Base-by-base conservation (phyloP, 2,797 vertebrate genomes). In the Xenentodon cancila region DNA sequence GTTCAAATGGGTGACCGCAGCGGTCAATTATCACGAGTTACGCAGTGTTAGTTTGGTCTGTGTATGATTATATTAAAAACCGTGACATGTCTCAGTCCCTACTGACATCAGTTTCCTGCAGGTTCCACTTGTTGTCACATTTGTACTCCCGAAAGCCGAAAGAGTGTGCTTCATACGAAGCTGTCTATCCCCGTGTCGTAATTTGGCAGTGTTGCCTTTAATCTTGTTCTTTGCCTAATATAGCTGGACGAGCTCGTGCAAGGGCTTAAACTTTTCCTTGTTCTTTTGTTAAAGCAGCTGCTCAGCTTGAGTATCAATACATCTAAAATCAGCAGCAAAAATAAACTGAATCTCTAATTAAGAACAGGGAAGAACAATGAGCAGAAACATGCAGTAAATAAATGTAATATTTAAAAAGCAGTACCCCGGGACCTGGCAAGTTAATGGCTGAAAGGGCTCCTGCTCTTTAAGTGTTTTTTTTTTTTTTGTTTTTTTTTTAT, bases 401-500 rank as follows among this genome's bases (percentile, higher is more conserved):
- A 79, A 73, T 73, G 72, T 79, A 82, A 77, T 85, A 86, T 88
- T 91, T 91, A 86, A 91, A 92, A 91, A 88, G 85, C 79, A 71
- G 79, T 88, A 48, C 88, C 82, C 77, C 88, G 82, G 92, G 88
- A 91, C 88, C 71, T 77, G 89, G 85, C 80, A 85, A 92, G 91
- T 92, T 91, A 93, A 92, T 90, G 86, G 85, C 69, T 86, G 80
- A 88, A 91, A 84, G 75, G 83, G 79, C 81, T 87, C 72, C 82
- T 81, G 85, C 89, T 90, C 81, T 75, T 91, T 82, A 79, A 93
- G 92, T 92, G 92, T 90, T 92, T 90, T 85, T 37, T 37, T 37
- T 37, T 37, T 11, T 32, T 32, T 32, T 32, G 1, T 37, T 37
- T 37, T 37, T 37, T 37, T 89, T 86, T 81, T 76, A 89, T 89